phyloP scores from a whole-genome alignment of 2,113 vertebrate genomes.

The Phylloscopus trochilus region DNA sequence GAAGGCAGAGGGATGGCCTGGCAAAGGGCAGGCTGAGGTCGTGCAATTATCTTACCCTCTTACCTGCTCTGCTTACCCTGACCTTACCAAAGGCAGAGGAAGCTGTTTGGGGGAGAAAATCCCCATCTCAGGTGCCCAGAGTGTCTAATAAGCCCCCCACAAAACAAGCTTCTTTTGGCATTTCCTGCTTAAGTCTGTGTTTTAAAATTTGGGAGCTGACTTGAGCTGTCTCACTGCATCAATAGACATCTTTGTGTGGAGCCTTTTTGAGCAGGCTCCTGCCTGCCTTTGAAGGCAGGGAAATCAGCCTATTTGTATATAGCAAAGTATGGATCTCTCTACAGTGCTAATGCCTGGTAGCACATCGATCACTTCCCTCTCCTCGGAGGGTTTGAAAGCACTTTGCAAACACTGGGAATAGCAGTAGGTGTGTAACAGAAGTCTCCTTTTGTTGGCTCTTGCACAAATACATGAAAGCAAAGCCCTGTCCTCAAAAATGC shows the following conservation, averaged over 20 bases:
- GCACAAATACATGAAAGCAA: not conserved
- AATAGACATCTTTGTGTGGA: not conserved
- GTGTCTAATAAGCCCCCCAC: not conserved
- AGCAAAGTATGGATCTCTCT: not conserved
- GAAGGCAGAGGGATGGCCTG: not conserved
- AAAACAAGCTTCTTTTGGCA: fast-evolving
- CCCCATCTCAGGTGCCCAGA: not conserved
- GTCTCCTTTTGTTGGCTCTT: not conserved
- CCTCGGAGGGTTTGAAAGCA: not conserved
- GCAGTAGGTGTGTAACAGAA: not conserved
- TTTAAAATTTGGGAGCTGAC: not conserved
- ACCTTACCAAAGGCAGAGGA: not conserved
- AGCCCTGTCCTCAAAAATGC: not conserved
- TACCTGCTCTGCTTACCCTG: not conserved
- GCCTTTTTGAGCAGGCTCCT: not conserved
- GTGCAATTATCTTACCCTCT: not conserved
- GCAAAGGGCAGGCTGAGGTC: not conserved
- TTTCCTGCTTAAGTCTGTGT: not conserved
- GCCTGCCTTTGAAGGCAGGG: not conserved
- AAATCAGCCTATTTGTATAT: not conserved
- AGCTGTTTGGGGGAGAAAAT: not conserved
- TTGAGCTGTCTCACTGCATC: not conserved
- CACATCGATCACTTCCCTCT: not conserved
- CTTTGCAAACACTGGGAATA: not conserved
- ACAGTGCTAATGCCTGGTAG: not conserved